phyloP scores from a whole-genome alignment of 2,888 invertebrate species.

The Urechis unicinctus region DNA sequence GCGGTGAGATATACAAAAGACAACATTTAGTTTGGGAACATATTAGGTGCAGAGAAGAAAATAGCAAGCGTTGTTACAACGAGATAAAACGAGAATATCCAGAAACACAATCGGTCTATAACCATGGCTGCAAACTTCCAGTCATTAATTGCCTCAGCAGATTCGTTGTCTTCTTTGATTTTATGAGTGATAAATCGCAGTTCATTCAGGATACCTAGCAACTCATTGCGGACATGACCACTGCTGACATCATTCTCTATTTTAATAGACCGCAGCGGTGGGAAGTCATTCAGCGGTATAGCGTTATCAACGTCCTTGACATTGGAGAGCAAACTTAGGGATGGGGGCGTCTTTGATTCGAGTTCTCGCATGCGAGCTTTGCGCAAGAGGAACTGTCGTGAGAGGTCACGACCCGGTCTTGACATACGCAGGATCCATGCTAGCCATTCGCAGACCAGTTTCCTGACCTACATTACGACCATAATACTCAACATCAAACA shows the following conservation, averaged over 20 bases:
- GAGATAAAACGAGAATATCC: constrained; percentile 21
- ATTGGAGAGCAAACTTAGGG: constrained; percentile 25
- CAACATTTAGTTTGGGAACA: no score
- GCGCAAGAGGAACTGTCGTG: constrained; percentile 23
- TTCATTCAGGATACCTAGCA: constrained; percentile 27
- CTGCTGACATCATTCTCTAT: constrained; percentile 10
- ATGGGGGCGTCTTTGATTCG: constrained; percentile 22
- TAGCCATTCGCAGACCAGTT: constrained; percentile 25
- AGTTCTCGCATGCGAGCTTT: constrained; percentile 25
- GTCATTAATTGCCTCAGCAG: constrained; percentile 18
- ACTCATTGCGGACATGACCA: constrained; percentile 19
- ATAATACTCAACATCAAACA: neutral
- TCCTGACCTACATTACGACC: constrained; percentile 20
- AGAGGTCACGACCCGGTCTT: constrained; percentile 23
- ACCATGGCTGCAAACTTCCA: constrained; percentile 24
- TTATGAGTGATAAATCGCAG: constrained; percentile 27
- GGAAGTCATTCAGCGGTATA: constrained; percentile 19
- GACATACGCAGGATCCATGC: constrained; percentile 26
- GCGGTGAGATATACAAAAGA: no score
- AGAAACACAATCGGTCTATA: constrained; percentile 23
- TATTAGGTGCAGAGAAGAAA: constrained; percentile 18
- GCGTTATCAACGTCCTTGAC: constrained; percentile 26
- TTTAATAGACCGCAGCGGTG: constrained; percentile 15
- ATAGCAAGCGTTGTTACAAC: constrained; percentile 18
- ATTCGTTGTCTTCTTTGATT: constrained; percentile 14